Base-by-base conservation (phyloP, 1,140 invertebrate genomes). In the Acromyrmex heyeri region DNA sequence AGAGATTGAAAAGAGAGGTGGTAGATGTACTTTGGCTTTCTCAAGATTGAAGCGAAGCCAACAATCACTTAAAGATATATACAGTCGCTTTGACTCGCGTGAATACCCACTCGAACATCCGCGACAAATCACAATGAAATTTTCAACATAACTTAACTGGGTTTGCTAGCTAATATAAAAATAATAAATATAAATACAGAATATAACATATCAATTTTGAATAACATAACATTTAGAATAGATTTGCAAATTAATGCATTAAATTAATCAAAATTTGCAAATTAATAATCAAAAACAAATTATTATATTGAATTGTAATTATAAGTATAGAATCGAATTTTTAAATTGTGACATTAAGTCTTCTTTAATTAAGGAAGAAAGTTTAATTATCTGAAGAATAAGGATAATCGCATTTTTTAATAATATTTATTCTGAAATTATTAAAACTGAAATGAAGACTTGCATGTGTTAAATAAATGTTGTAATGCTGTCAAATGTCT, bases 21-120 rank as follows among this genome's bases (percentile, higher is more conserved):
- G n/a, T 53, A 5, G 21, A 18, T 53, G 38, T 75, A 61, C 18
- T 7, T 34, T 38, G 34, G 69, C 69, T 59, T 73, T 38, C 82
- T n/a, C 12, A 59, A 81, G 70, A 81, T 69, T 61, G 12, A 57
- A 65, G 62, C 53, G 83, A 14, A 55, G 69, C 65, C 44, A 76
- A 78, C 78, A 78, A 85, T 87, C 76, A 81, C 53, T 75, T 83
- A 21, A 18, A 59, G 65, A 50, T 38, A 27, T 83, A 50, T 44
- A 69, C 38, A 24, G 14, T 61, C 27, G 18, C 38, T 82, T 18
- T 53, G 14, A 79, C 21, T 73, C 21, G 34, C 67, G 18, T 30
- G 67, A 73, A 62, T 73, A 61, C 18, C 4, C 34, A 44, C 73
- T 75, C 57, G 55, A 73, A 50, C 16, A 48, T 48, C n/a, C 55